Percentiles rank a stretch among this genome's conserved stretches.
Conservation (phyloP, 2,888 invertebrate genomes). For the Cryptophagus acutangulus region DNA sequence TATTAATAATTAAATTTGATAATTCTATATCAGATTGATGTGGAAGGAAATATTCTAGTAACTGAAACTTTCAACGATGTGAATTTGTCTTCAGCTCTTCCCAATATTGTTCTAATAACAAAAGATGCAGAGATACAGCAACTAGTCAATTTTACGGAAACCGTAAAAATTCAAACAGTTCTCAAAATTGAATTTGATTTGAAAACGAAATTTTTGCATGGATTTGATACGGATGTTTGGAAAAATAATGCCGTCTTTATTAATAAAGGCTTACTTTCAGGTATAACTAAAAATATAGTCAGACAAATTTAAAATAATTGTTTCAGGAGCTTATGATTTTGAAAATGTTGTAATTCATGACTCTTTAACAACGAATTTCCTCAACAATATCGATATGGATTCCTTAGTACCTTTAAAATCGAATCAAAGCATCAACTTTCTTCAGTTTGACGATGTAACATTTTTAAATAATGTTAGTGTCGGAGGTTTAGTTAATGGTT, state of each 20-base stretch:
- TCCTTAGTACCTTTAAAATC: constrained; percentile 45
- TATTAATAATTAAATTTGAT: background rate
- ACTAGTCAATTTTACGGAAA: constrained; percentile 41
- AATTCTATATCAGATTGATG: constrained; percentile 31
- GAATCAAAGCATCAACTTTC: constrained; percentile 45
- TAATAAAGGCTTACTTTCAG: constrained; percentile 41
- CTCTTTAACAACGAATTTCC: constrained; percentile 41
- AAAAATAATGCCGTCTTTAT: constrained; percentile 46
- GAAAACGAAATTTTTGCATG: constrained; percentile 39
- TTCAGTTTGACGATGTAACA: constrained; percentile 43
- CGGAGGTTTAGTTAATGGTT: constrained; percentile 45
- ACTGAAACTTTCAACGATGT: constrained; percentile 36
- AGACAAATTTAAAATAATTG: constrained; percentile 1
- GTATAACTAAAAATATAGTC: constrained; percentile 24
- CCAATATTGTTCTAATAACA: constrained; percentile 45
- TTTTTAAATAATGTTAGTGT: constrained; percentile 36
- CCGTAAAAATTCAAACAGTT: constrained; percentile 33
- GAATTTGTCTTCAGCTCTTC: constrained; percentile 40
- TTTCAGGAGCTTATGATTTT: constrained; percentile 47
- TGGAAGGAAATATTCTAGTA: constrained; percentile 37
- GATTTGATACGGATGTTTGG: constrained; percentile 47
- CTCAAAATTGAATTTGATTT: constrained; percentile 36
- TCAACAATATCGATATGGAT: constrained; percentile 50
- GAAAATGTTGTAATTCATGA: constrained; percentile 45
- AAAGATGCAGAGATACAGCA: constrained; percentile 38